Evolutionary conservation across 2,797 vertebrate genomes (phyloP), one percentile per base, ranked within the genome.

Genomic region (Pseudocheirus occidentalis): DNA sequence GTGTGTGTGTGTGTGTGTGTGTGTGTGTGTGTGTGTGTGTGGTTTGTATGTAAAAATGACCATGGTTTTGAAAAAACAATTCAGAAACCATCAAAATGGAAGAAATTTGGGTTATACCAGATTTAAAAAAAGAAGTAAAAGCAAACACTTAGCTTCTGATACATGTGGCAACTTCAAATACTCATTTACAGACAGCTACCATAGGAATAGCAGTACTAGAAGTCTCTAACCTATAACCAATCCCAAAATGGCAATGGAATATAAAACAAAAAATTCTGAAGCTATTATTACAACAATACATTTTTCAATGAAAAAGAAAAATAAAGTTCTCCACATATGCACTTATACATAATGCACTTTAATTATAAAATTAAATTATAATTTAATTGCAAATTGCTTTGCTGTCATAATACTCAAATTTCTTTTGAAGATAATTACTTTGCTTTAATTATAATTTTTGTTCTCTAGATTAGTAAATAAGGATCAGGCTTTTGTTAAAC

Each of bases 121-220:
- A 34, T 96, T 96, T 90, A 53, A 73, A 96, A 81, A 81, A 94
- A 73, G 6, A 93, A 81, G 58, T 92, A 73, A 91, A 96, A 96
- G 57, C 3, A 90, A 27, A 92, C 28, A 81, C 90, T 34, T 53
- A 28, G 46, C 91, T 94, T 93, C 55, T 93, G 92, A 57, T 10
- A 34, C 58, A n/a, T 94, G 4, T 57, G 46, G 58, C 96, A 27
- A 91, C 87, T 93, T 95, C n/a, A 93, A 92, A 94, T 55, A 24
- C 5, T 52, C 52, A 87, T 53, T 93, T 94, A 40, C 90, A 93
- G 40, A 97, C 11, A 94, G 52, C 91, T 87, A 96, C 40, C 73
- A 81, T 14, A 46, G 21, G 73, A 46, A 81, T 9, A 81, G 46
- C 29, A 24, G 40, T 24, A 0, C 40, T 46, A 1, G 21, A 81